Conservation (phyloP, 2,113 vertebrate species). For the Syngnathus typhle region DNA sequence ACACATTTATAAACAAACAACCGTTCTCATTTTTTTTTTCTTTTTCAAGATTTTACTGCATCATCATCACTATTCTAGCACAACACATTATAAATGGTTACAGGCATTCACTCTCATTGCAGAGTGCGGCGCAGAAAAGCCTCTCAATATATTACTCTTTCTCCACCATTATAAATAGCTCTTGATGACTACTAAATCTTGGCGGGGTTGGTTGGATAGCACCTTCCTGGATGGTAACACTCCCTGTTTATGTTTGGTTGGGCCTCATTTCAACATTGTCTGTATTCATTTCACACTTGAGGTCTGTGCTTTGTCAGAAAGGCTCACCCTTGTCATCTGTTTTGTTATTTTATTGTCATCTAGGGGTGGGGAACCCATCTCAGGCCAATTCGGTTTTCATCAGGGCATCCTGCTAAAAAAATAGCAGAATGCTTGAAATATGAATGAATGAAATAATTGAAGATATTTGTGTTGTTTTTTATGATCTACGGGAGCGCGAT, state of each 20-base stretch:
- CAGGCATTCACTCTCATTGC: slow-evolving; percentile 59
- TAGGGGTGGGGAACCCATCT: neutral
- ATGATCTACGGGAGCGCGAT: too few species aligned
- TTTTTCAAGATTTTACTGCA: slow-evolving; percentile 50
- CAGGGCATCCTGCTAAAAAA: neutral
- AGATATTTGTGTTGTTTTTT: too few species aligned
- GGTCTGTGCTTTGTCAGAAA: slow-evolving; percentile 48
- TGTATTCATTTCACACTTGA: slow-evolving; percentile 15
- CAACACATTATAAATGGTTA: slow-evolving; percentile 66
- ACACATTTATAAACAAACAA: slow-evolving; percentile 61
- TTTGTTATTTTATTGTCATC: neutral
- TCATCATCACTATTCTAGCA: slow-evolving; percentile 62
- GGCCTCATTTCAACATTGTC: neutral
- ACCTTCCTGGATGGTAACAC: slow-evolving; percentile 56
- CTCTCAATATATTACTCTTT: slow-evolving; percentile 76
- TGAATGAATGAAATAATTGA: neutral
- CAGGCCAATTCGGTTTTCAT: neutral
- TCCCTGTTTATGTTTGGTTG: slow-evolving; percentile 7
- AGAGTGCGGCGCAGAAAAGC: slow-evolving; percentile 60
- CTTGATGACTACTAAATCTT: slow-evolving; percentile 56
- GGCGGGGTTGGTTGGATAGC: slow-evolving; percentile 53
- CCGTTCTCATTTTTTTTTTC: slow-evolving; percentile 43
- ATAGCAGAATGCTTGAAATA: neutral
- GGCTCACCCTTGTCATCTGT: neutral
- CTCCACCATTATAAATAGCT: slow-evolving; percentile 71